Evolutionary conservation across 23 tunicate genomes (phyloP), one percentile per base, ranked within the genome.

Genomic region (Diplosoma virens): DNA sequence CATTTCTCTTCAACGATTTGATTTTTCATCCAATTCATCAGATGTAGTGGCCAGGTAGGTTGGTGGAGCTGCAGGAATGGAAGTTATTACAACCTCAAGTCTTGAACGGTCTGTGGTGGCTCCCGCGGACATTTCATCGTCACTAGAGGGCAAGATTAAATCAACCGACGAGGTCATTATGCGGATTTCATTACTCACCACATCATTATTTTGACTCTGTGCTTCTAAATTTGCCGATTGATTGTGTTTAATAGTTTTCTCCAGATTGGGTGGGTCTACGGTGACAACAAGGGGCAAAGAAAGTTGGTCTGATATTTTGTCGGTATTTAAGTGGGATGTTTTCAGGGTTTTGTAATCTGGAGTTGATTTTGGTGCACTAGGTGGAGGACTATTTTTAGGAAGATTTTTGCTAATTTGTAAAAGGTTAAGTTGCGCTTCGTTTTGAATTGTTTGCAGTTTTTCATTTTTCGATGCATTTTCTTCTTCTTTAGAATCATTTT

Each of bases 1-100:
- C n/a, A n/a, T n/a, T n/a, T n/a, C n/a, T n/a, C n/a, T n/a, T n/a
- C n/a, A n/a, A n/a, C n/a, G n/a, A n/a, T n/a, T n/a, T n/a, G n/a
- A n/a, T n/a, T n/a, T n/a, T n/a, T n/a, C n/a, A n/a, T n/a, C n/a
- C n/a, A n/a, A n/a, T n/a, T 25, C 68, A 20, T 76, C 81, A 23
- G 81, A 58, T 3, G 80, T 2, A 21, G 54, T 29, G 24, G 81
- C 80, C 3, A 41, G 34, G 1, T 76, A 76, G 6, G 76, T 65
- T 9, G 88, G 81, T 11, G 72, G 81, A 4, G 88, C 76, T 0
- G 68, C 75, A 3, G 88, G 80, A 58, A 53, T 64, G 2, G 88
- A 75, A 24, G 88, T 75, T 25, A 83, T 83, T 36, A 71, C 71
- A 33, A 83, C 73, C 32, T 83, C 88, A 6, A 83, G 76, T 1